Evolutionary conservation across 2,797 vertebrate species (phyloP).

Genomic region (Rachycentron canadum): DNA sequence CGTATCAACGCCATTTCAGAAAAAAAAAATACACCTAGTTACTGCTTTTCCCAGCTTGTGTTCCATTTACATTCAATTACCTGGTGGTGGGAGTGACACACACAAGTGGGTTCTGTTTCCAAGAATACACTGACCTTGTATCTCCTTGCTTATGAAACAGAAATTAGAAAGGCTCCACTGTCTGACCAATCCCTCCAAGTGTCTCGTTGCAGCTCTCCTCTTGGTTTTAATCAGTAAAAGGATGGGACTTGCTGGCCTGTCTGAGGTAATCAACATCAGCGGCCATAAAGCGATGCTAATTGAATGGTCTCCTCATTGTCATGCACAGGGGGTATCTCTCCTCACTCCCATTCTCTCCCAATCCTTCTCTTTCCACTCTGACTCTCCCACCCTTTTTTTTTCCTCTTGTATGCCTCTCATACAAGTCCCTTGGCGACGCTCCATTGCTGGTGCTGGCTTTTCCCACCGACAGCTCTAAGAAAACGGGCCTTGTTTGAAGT

Average conservation of each 20-base stretch:
- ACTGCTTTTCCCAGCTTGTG: slow-evolving; percentile 57
- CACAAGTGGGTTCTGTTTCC: slow-evolving; percentile 58
- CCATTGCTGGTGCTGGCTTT: slow-evolving; percentile 70
- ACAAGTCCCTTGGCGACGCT: slow-evolving; percentile 73
- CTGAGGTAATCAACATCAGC: slow-evolving; percentile 88
- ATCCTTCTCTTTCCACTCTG: slow-evolving; percentile 53
- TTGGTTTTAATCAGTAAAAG: slow-evolving; percentile 86
- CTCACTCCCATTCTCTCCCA: slow-evolving; percentile 51
- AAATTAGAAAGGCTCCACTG: slow-evolving; percentile 74
- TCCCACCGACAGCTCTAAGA: slow-evolving; percentile 82
- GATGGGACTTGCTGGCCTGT: slow-evolving; percentile 83
- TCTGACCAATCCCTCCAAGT: slow-evolving; percentile 68
- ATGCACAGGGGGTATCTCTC: slow-evolving; percentile 78
- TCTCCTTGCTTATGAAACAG: slow-evolving; percentile 80
- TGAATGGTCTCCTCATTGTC: slow-evolving; percentile 88
- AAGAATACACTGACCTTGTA: slow-evolving; percentile 78
- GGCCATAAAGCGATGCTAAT: slow-evolving; percentile 85
- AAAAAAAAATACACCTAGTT: slow-evolving; percentile 13
- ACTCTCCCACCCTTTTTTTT: slow-evolving; percentile 67
- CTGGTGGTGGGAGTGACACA: slow-evolving; percentile 55
- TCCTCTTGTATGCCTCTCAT: slow-evolving; percentile 74
- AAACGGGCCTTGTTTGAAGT: slow-evolving; percentile 85
- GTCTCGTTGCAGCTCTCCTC: slow-evolving; percentile 64
- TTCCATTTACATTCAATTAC: slow-evolving; percentile 70
- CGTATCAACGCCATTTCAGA: slow-evolving; percentile 12